Evolutionary conservation across 35 echinoderm and acorn worm genomes (phyloP), one percentile per base, ranked within the genome.

Genomic region (Diadema setosum): DNA sequence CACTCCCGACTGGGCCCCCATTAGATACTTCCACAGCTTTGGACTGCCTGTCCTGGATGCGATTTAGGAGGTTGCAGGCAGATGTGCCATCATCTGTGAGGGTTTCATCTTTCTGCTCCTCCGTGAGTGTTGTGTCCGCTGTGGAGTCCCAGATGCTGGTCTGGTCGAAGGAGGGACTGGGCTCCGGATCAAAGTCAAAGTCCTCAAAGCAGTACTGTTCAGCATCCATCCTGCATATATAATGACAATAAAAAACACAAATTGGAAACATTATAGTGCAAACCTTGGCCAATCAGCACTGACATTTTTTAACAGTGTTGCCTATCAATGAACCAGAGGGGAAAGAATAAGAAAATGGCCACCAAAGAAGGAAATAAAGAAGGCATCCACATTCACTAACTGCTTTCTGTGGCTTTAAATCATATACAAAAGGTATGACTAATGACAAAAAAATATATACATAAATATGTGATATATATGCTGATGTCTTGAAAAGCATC

Each of bases 161-260:
- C 40, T 78, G 35, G 73, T 78, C 40, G 25, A 78, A 78, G 17
- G 73, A 17, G 27, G 73, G 24, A 25, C 40, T 78, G 73, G 73
- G 73, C 33, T 78, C 73, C 9, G 73, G 37, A 45, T 59, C 81
- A 83, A 32, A 50, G 57, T 83, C 81, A 58, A 56, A 50, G 27
- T 83, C 81, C 35, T 83, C 81, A 56, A 56, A 50, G 55, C 55
- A 31, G 55, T 83, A 50, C 45, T 83, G 45, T 27, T 83, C 81
- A 20, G 45, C 81, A 83, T 83, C 81, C 55, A 56, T 59, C 26
- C 55, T 59, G 55, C 0, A 49, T n/a, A n/a, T n/a, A n/a, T n/a
- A 58, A 56, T 26, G 12, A 56, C 24, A 59, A 83, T 7, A 83
- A n/a, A 32, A 55, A 3, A 56, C 30, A 34, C 6, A 83, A 56